Evolutionary conservation across 2,888 invertebrate genomes (phyloP).

Genomic region (Cordilura impudica): DNA sequence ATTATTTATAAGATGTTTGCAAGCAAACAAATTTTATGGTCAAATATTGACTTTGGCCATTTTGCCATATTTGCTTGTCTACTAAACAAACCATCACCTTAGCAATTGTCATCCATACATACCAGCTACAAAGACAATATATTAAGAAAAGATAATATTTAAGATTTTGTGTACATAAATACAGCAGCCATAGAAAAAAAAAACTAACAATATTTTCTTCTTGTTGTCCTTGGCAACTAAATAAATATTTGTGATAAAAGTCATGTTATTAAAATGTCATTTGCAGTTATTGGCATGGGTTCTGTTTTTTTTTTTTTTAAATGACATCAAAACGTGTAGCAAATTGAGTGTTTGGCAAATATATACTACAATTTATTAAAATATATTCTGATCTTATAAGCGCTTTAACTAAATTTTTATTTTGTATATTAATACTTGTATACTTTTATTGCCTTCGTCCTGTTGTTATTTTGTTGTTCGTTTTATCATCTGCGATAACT

Average conservation of each 20-base stretch:
- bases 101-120: neutral
- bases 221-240: neutral
- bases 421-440: too few species aligned
- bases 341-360: slow-evolving; percentile 33
- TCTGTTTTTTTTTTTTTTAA: neutral
- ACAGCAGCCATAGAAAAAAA: neutral
- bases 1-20: slow-evolving; percentile 16
- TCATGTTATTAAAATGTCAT: slow-evolving; percentile 66
- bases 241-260: slow-evolving; percentile 59
- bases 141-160: slow-evolving; percentile 19
- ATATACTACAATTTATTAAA: slow-evolving; percentile 24
- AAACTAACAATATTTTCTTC: neutral
- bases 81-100: slow-evolving; percentile 21
- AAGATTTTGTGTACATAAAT: neutral
- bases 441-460: neutral
- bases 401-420: too few species aligned
- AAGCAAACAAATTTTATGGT: slow-evolving; percentile 44
- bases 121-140: neutral
- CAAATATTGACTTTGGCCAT: slow-evolving; percentile 47
- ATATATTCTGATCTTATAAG: neutral
- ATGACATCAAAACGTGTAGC: neutral
- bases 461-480: neutral
- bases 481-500: slow-evolving; percentile 24
- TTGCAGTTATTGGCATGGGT: slow-evolving; percentile 63
- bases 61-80: slow-evolving; percentile 2